Base-by-base conservation (phyloP, 2,113 vertebrate genomes). In the Riparia riparia region DNA sequence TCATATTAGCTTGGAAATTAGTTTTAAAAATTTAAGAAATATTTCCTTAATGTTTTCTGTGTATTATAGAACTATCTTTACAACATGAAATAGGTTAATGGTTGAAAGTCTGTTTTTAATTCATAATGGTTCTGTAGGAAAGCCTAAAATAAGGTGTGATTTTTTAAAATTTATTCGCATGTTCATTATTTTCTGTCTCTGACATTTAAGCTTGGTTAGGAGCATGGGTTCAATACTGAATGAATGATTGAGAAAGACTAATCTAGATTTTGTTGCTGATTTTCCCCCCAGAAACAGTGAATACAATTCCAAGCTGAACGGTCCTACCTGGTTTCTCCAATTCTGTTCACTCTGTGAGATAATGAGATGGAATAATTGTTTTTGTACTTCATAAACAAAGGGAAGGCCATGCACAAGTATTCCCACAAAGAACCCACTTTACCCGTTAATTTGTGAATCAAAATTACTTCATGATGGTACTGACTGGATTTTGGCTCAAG, bases 1-100 rank as follows among this genome's bases (percentile, higher is more conserved):
- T 91, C 83, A 83, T 82, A 96, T 97, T 93, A 78, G 82, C 56
- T 91, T 90, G 68, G 82, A 98, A 86, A 93, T 70, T 63, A 96
- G 77, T 96, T 97, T 95, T 91, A 92, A 95, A 96, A 77, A 84
- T 93, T 90, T 95, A 96, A 96, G 53, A 81, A 94, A 84, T 78
- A 77, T 50, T 34, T 68, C 58, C 58, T 82, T 87, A 24, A 71
- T 82, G 58, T 88, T 94, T 95, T 82, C 42, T 68, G 12, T 94
- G 51, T 92, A 69, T 79, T 96, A 61, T 6, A 68, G 78, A 82
- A 86, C 72, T 51, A 64, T 73, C 61, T 90, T 93, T 95, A 73
- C 76, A 96, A 97, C 91, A 93, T 73, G 47, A 94, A 96, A 96
- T 57, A 50, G 24, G 45, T 78, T 93, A 87, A 94, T 96, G 74